Evolutionary conservation across 37 sponge, comb jelly and placozoan genomes (phyloP), one percentile per base, ranked within the genome.

Genomic region (Beroe forskalii): DNA sequence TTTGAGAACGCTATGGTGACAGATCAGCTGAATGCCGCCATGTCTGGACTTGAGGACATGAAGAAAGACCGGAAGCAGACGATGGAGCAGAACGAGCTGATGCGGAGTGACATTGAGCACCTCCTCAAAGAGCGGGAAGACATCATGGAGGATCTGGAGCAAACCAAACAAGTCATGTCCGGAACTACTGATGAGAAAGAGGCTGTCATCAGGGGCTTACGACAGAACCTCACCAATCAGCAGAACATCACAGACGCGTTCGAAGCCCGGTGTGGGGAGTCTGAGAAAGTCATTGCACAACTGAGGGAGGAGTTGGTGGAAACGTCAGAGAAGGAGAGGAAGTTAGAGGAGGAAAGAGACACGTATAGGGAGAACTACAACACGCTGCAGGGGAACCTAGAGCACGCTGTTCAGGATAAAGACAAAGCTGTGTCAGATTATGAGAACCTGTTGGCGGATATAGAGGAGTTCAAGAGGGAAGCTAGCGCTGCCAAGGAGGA

Each of bases 11-110:
- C 86, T 9, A 80, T 80, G 86, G 55, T 80, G 1, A 41, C 55
- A 24, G 86, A 80, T 48, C 86, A 80, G 28, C 86, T 80, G 40
- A 80, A 80, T n/a, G 86, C 86, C 1, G 48, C 86, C 19, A 12
- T 80, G 28, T 32, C 55, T 43, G 86, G 40, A 44, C 8, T 37
- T n/a, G 86, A 80, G 0, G 86, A 80, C 12, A 35, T 80, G 55
- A 80, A 80, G 55, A 80, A 44, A 32, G 86, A 80, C 19, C 40
- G n/a, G 55, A 44, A 80, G 40, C 44, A 80, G 55, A 14, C 35
- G 2, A 44, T 80, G n/a, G 86, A 80, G 31, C 86, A 80, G 30
- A 80, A 80, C 31, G 86, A 80, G 43, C 86, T 80, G 86, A 80
- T 80, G 86, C 12, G 86, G 35, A 80, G 55, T 43, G 86, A 80